Evolutionary conservation across 2,888 invertebrate species (phyloP).

Genomic region (Morinoia aosen): DNA sequence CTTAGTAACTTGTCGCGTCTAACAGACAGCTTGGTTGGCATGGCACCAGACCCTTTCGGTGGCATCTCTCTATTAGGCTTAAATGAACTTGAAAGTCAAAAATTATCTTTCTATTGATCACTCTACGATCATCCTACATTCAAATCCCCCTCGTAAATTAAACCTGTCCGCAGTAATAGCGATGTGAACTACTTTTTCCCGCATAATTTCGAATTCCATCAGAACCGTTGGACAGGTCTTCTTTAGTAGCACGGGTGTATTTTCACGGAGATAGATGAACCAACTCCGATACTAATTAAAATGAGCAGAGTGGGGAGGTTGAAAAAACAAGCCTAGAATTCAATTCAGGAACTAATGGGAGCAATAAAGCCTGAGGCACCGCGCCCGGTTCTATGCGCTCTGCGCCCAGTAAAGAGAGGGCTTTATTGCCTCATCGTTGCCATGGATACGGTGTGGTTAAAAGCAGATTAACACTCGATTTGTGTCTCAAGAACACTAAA

Average conservation of each 20-base stretch:
- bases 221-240: not conserved
- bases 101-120: not conserved
- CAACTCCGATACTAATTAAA: not conserved
- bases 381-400: not conserved
- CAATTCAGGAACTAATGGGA: not conserved
- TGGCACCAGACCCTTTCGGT: not conserved
- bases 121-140: not conserved
- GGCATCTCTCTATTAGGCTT: not conserved
- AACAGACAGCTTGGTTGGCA: not conserved
- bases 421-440: not conserved
- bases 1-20: not conserved
- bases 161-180: not conserved
- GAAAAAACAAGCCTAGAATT: slow-evolving; percentile 3
- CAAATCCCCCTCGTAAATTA: not conserved
- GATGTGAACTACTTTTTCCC: not conserved
- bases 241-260: not conserved
- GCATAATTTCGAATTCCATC: not conserved
- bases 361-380: not conserved
- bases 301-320: slow-evolving; percentile 12
- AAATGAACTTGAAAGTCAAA: not conserved
- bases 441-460: not conserved
- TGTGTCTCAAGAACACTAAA: not conserved
- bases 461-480: not conserved
- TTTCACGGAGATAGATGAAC: not conserved
- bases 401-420: not conserved